Base-by-base conservation (phyloP, 2,113 vertebrate species). In the Ciconia maguari region DNA sequence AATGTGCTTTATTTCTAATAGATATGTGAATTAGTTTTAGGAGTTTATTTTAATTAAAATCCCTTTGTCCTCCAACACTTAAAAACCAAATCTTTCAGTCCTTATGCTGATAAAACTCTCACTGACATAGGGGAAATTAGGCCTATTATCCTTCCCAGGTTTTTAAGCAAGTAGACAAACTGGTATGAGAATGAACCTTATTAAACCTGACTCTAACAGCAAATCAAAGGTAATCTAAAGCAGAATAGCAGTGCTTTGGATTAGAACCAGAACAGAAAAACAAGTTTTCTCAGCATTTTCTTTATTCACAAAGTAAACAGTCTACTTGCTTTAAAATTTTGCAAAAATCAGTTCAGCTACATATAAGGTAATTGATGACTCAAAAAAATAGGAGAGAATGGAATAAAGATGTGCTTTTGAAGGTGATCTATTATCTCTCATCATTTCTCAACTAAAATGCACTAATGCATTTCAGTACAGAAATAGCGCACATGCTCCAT, bases 401-500 rank as follows among this genome's bases (percentile, higher is more conserved):
- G 26, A 74, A 81, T 21, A 74, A 70, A 64, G 18, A 71, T 8
- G 5, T 18, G 21, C 22, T 80, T 89, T 75, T 76, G 46, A 89
- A 77, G 65, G 49, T 17, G 9, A 62, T 30, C 30, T 54, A 18
- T n/a, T 64, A 83, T 16, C 18, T 1, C 0, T 41, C 74, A 48
- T 49, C 55, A 65, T 44, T 80, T 62, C 82, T 87, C 71, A 65
- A 62, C 42, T 81, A 46, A 97, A 72, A 90, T 5, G 57, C 52
- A 57, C 54, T 66, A 86, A 88, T 18, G 55, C 9, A 1, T 70
- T 94, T 96, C 72, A 83, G 66, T 57, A 58, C 71, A 75, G 84
- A 88, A 94, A 84, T 4, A 65, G 46, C 14, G 71, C 86, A 96
- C 94, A 97, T 91, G 96, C 81, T 97, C 95, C 69, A 72, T 69